These are phyloP conservation scores for Bilobella aurantiaca DNA, from an alignment of 1,140 invertebrate genomes.

Conservation along the genomic window DNA sequence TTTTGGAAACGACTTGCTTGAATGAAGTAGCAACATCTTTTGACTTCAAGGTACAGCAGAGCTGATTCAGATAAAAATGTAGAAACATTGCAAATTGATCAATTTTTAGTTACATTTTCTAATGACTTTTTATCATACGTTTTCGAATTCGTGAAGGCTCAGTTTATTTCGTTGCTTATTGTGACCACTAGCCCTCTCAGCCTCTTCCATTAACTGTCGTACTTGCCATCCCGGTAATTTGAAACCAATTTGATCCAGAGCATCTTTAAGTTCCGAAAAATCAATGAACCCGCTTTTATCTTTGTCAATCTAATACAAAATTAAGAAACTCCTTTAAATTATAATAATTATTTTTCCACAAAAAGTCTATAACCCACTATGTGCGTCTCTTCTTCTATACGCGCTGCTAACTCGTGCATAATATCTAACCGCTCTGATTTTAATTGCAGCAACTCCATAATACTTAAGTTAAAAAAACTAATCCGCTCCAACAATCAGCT, in stretches of 20 bases:
- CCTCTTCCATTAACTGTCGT: slow-evolving; percentile 78
- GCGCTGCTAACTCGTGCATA: too few species aligned
- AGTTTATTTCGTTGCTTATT: slow-evolving; percentile 64
- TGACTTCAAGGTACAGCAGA: slow-evolving; percentile 77
- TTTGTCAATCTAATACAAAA: slow-evolving; percentile 57
- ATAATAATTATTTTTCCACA: too few species aligned
- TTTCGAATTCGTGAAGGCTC: slow-evolving; percentile 74
- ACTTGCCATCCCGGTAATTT: slow-evolving; percentile 89
- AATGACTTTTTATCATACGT: slow-evolving; percentile 42
- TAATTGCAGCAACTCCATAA: too few species aligned
- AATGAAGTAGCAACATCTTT: slow-evolving; percentile 78
- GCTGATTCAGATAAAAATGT: slow-evolving; percentile 42
- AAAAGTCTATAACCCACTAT: too few species aligned
- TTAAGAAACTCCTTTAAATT: neutral
- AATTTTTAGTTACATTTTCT: neutral
- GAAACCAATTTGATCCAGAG: slow-evolving; percentile 79
- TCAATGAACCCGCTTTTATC: slow-evolving; percentile 86
- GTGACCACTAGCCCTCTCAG: slow-evolving; percentile 58
- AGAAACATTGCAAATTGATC: slow-evolving; percentile 6
- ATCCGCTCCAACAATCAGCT: too few species aligned
- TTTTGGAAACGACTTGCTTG: slow-evolving; percentile 83
- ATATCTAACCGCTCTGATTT: too few species aligned
- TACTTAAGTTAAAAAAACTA: too few species aligned
- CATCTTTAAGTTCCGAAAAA: slow-evolving; percentile 73
- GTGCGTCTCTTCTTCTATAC: too few species aligned